Evolutionary conservation across 2,888 invertebrate species (phyloP), one percentile per base, ranked within the genome.

Genomic region (Caenorhabditis drosophilae): DNA sequence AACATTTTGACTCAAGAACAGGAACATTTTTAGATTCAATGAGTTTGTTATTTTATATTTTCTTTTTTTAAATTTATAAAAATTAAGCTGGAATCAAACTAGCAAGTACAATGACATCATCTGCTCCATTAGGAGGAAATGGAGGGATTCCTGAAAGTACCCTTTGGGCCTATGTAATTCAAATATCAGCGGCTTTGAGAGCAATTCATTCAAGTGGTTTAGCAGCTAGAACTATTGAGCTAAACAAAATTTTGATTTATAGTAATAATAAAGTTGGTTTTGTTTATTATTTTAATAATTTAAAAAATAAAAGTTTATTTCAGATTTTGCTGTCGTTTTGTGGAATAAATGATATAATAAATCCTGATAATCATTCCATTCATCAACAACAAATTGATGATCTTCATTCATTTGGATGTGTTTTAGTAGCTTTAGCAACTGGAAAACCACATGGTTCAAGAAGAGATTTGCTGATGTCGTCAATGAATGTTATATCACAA

Each of bases 141-240:
- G n/a, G n/a, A n/a, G 73, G 73, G 84, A 87, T 96, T 68, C 91
- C 94, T 0, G 97, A 97, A 84, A 89, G 91, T 36, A 89, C 92
- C 51, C 89, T 98, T 73, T 98, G 97, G 97, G 91, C 91, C 76
- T 91, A 94, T 78, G 89, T 97, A 46, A 93, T 97, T 78, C 95
- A 98, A 85, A 87, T 98, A 70, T 93, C 93, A 27, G 92, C 94
- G 2, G 96, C 93, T 0, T 87, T 98, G 71, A 88, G 96, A 56
- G 90, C 91, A 60, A 91, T 97, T 74, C 97, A 98, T 86, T 89
- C 89, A 51, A 88, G 88, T 67, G 89, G 89, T 41, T 86, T 91
- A 74, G 90, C 91, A 1, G 90, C 89, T 80, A 89, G 94, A 83
- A 90, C 90, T 77, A 86, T 98, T 82, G 94, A 96, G 84, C 92